phyloP scores from a whole-genome alignment of 2,888 invertebrate genomes.

The Drosophila limbata region DNA sequence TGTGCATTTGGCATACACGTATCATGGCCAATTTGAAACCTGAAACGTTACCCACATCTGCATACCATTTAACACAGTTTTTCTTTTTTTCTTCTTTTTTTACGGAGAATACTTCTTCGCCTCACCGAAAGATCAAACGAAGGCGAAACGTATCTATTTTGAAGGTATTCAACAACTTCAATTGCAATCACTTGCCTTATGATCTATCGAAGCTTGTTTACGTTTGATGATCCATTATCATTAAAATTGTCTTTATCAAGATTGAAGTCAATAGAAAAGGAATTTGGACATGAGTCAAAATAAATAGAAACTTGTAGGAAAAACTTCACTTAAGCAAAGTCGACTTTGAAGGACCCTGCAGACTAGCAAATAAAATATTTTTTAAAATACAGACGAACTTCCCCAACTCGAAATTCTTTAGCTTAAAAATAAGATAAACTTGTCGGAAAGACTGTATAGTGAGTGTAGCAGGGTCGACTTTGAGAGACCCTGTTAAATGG shows the following conservation, averaged over 20 bases:
- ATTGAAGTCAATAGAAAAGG: neutral
- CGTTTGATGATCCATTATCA: conserved; percentile 12
- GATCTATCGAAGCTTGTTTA: conserved; percentile 1
- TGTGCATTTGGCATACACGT: conserved; percentile 15
- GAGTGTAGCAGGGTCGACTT: too few relatives aligned
- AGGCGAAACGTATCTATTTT: neutral
- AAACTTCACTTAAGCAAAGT: neutral
- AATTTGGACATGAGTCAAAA: conserved; percentile 7
- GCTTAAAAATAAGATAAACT: too few relatives aligned
- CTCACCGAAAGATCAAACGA: conserved; percentile 19
- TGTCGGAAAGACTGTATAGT: too few relatives aligned
- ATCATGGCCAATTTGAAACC: conserved; percentile 20
- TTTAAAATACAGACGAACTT: too few relatives aligned
- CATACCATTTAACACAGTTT: conserved; percentile 30
- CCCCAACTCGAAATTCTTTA: too few relatives aligned
- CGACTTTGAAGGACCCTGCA: neutral
- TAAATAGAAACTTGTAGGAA: neutral
- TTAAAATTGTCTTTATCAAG: conserved; percentile 4
- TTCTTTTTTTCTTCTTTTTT: neutral
- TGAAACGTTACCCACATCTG: conserved; percentile 15
- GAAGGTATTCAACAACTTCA: conserved; percentile 11
- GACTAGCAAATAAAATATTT: neutral
- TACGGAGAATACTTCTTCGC: conserved; percentile 19
- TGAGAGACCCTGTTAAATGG: too few relatives aligned
- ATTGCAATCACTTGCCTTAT: conserved; percentile 6